Conservation (phyloP, 2,888 invertebrate species). For the Crossocerus cetratus region DNA sequence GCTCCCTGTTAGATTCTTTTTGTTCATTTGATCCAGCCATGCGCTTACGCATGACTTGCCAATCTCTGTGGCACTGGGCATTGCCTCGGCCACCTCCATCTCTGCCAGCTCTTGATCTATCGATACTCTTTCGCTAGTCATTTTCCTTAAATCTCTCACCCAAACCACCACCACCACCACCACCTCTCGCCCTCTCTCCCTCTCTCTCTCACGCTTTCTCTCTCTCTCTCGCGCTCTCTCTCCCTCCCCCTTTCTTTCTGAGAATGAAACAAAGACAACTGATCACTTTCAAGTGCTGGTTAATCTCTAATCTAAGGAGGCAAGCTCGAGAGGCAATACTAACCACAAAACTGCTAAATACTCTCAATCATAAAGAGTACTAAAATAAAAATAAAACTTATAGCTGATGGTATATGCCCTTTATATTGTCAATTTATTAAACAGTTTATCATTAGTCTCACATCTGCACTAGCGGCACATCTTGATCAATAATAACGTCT, state of each 20-base stretch:
- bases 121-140: slow-evolving; percentile 68
- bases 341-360: slow-evolving; percentile 47
- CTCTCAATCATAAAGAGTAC: slow-evolving; percentile 30
- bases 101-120: slow-evolving; percentile 66
- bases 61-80: slow-evolving; percentile 68
- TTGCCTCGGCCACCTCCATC: slow-evolving; percentile 71
- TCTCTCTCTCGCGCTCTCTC: too few relatives aligned
- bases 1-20: slow-evolving; percentile 79
- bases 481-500: too few relatives aligned
- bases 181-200: too few relatives aligned
- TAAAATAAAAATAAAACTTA: slow-evolving; percentile 32
- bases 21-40: slow-evolving; percentile 83
- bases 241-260: too few relatives aligned
- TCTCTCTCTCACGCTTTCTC: too few relatives aligned
- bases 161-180: slow-evolving; percentile 15
- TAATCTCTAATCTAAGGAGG: not conserved
- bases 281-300: too few relatives aligned
- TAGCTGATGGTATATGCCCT: slow-evolving; percentile 21
- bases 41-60: slow-evolving; percentile 74
- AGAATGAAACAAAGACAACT: too few relatives aligned
- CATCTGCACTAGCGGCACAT: too few relatives aligned
- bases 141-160: slow-evolving; percentile 50
- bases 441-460: slow-evolving; percentile 4
- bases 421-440: slow-evolving; percentile 24
- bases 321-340: slow-evolving; percentile 25